These are phyloP conservation scores for Leptoclinus maculatus DNA, from an alignment of 2,797 vertebrate species.

Conservation along the genomic window DNA sequence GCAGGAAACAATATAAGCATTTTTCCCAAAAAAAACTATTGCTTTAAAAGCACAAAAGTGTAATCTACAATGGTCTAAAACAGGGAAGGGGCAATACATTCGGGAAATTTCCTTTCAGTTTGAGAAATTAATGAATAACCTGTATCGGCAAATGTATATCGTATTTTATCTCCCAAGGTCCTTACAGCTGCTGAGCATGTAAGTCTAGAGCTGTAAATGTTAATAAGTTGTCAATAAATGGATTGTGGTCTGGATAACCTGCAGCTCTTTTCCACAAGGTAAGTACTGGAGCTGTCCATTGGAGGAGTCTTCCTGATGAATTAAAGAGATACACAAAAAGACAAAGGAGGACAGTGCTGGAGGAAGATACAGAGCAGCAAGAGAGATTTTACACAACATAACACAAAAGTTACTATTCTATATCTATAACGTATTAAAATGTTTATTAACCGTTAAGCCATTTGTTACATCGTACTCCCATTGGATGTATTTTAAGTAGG, in stretches of 20 bases:
- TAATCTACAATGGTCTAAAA: not conserved
- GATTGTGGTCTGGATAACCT: conserved; percentile 34
- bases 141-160: conserved; percentile 5
- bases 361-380: not conserved
- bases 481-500: not conserved
- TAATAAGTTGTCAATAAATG: conserved; percentile 48
- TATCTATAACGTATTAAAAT: not conserved
- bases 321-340: conserved; percentile 2
- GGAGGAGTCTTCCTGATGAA: conserved; percentile 5
- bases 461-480: not conserved
- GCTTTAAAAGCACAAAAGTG: not conserved
- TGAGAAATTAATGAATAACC: conserved; percentile 15
- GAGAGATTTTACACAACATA: not conserved
- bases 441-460: not conserved
- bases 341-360: not conserved
- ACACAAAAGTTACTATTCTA: not conserved
- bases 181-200: conserved; percentile 38
- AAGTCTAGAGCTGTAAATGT: conserved; percentile 37
- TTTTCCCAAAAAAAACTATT: not conserved
- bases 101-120: not conserved
- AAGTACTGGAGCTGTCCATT: conserved; percentile 7
- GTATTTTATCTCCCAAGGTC: conserved; percentile 12
- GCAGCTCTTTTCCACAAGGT: conserved; percentile 28
- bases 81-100: not conserved
- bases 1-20: not conserved